Conservation (phyloP, 2,888 invertebrate genomes). For the Agrochola litura region DNA sequence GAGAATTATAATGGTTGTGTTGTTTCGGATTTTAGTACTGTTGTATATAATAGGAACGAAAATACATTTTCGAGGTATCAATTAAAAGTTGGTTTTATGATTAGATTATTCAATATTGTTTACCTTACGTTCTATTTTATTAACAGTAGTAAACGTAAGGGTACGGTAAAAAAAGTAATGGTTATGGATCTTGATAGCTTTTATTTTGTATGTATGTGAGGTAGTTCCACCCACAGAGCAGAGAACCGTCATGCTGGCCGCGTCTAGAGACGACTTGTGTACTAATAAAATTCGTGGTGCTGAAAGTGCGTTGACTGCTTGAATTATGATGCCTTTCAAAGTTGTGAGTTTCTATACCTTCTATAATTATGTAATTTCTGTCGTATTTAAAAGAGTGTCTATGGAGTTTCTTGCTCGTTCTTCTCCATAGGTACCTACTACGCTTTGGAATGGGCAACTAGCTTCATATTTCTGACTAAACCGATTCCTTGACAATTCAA, state of each 20-base stretch:
- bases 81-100: not conserved
- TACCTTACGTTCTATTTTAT: not conserved
- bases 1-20: slow-evolving; percentile 11
- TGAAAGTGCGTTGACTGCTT: too few species aligned
- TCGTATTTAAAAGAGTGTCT: too few species aligned
- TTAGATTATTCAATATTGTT: not conserved
- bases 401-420: too few species aligned
- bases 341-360: not conserved
- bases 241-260: not conserved
- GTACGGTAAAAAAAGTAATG: too few species aligned
- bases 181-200: not conserved
- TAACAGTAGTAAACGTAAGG: not conserved
- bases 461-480: too few species aligned
- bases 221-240: too few species aligned
- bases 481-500: too few species aligned
- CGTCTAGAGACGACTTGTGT: too few species aligned
- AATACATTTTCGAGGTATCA: not conserved
- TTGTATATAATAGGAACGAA: not conserved
- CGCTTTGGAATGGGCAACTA: too few species aligned
- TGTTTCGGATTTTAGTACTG: slow-evolving; percentile 8
- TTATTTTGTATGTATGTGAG: not conserved
- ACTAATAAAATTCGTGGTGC: too few species aligned
- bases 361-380: not conserved
- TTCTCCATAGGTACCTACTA: too few species aligned
- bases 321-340: not conserved